Percentiles rank a stretch among this genome's conserved stretches.
Evolutionary conservation across 1,140 invertebrate genomes (phyloP).

Genomic region (Temnothorax longispinosus): DNA sequence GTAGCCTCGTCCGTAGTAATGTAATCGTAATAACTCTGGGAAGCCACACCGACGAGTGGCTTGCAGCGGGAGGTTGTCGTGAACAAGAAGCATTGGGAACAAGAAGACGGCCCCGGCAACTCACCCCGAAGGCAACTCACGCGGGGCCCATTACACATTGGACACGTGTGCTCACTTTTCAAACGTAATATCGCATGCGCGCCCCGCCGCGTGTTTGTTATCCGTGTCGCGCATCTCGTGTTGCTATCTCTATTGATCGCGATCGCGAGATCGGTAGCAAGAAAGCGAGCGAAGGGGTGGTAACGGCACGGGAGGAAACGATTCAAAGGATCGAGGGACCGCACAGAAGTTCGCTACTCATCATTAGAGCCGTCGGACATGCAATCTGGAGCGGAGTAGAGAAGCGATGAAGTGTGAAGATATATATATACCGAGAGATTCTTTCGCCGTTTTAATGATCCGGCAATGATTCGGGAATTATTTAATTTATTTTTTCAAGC

Average conservation of each 20-base stretch:
- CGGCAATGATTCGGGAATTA: background rate
- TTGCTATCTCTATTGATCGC: slow-evolving; percentile 47
- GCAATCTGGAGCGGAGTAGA: background rate
- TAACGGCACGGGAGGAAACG: background rate
- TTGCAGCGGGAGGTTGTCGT: slow-evolving; percentile 12
- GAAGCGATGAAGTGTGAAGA: background rate
- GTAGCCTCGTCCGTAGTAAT: background rate
- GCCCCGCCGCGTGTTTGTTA: slow-evolving; percentile 33
- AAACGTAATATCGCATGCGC: background rate
- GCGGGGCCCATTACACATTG: slow-evolving; percentile 31
- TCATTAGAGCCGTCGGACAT: background rate
- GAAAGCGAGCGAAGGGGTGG: background rate
- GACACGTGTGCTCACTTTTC: slow-evolving; percentile 43
- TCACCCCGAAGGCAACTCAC: slow-evolving; percentile 8
- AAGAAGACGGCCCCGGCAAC: background rate
- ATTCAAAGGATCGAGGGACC: slow-evolving; percentile 19
- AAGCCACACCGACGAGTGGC: background rate
- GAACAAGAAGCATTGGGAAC: slow-evolving; percentile 1
- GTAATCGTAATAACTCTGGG: slow-evolving; percentile 35
- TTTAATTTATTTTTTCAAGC: background rate
- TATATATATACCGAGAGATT: background rate
- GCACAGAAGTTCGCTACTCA: background rate
- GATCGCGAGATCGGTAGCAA: slow-evolving; percentile 8
- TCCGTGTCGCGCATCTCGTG: slow-evolving; percentile 8
- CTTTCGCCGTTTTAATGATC: background rate